Conservation (phyloP, 2,113 vertebrate species). For the Malurus alboscapulatus region DNA sequence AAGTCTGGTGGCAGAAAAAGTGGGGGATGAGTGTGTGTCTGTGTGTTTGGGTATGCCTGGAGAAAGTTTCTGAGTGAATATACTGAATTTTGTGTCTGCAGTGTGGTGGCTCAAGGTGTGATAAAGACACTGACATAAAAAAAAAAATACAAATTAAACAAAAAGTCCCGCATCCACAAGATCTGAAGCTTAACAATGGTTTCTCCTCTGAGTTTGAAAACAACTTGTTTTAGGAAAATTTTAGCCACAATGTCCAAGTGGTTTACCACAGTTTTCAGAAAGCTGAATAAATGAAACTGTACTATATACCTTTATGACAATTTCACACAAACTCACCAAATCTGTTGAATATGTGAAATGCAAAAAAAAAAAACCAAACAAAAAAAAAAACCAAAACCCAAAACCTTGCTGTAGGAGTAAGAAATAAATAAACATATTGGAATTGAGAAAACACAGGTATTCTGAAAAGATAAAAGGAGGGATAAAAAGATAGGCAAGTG, state of each 20-base stretch:
- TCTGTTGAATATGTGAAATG: background rate
- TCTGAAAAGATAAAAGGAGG: background rate
- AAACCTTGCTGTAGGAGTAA: background rate
- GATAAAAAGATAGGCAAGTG: background rate
- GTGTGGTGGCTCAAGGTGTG: too few species aligned
- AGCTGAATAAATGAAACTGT: background rate
- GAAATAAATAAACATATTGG: background rate
- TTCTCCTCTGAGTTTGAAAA: background rate
- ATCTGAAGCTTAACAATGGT: background rate
- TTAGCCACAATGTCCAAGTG: background rate
- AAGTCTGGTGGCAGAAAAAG: background rate
- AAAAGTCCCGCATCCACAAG: background rate
- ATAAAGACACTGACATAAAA: background rate
- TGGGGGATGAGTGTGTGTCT: background rate
- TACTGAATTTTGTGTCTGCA: rapidly evolving
- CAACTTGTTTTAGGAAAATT: background rate
- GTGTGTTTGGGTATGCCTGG: background rate
- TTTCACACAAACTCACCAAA: background rate
- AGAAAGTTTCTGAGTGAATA: background rate
- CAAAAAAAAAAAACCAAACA: background rate
- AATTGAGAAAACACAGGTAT: background rate
- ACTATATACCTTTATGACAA: background rate
- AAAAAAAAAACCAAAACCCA: too few species aligned
- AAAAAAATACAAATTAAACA: background rate
- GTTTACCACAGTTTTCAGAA: background rate